Conservation (phyloP, 2,888 invertebrate genomes). For the Drepanosiphum platanoidis region DNA sequence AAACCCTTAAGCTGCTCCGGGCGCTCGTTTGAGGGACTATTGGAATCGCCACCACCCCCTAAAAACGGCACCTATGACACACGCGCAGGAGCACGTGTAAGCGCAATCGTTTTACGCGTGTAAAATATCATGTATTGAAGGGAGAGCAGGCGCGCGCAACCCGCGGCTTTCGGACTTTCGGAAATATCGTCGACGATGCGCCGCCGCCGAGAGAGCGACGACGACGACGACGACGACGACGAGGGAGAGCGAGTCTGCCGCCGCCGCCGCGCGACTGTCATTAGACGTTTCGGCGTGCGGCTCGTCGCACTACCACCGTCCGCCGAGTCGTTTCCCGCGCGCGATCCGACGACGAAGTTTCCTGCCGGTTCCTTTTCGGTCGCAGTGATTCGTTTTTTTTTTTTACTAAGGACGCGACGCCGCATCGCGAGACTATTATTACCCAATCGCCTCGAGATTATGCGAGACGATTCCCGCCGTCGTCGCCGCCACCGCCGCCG, state of each 20-base stretch:
- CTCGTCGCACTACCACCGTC: not conserved
- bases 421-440: too few relatives aligned
- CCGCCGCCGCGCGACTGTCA: conserved; percentile 30
- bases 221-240: not conserved
- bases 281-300: conserved; percentile 45
- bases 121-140: too few relatives aligned
- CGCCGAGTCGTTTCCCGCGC: not conserved
- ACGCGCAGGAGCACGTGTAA: too few relatives aligned
- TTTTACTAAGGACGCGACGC: too few relatives aligned
- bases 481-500: too few relatives aligned
- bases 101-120: not conserved
- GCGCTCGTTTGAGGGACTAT: too few relatives aligned
- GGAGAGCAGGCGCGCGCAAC: conserved; percentile 18
- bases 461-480: too few relatives aligned
- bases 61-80: too few relatives aligned
- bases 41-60: too few relatives aligned
- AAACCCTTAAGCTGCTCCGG: too few relatives aligned
- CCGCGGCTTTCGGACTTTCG: conserved; percentile 46
- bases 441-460: too few relatives aligned
- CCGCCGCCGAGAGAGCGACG: not conserved
- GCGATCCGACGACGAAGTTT: not conserved
- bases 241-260: not conserved
- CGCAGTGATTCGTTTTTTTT: not conserved
- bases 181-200: not conserved
- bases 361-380: not conserved